Conservation (phyloP, 2,113 vertebrate genomes). For the Lonchura striata region DNA sequence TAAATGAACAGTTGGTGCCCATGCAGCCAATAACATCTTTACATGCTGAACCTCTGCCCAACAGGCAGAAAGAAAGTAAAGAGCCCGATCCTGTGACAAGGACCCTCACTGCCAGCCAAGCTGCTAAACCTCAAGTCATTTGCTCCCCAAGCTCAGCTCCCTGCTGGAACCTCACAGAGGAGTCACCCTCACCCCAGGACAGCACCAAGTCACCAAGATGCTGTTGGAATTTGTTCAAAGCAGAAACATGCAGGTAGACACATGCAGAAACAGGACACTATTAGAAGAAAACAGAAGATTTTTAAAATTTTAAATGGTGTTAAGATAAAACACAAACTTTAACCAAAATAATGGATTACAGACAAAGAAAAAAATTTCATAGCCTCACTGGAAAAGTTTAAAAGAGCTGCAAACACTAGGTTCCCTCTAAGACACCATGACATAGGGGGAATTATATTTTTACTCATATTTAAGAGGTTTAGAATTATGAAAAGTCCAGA, state of each 20-base stretch:
- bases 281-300: not conserved
- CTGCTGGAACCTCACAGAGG: not conserved
- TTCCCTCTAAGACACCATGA: not conserved
- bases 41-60: not conserved
- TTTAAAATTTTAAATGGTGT: not conserved
- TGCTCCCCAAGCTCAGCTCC: not conserved
- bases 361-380: not conserved
- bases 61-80: not conserved
- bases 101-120: not conserved
- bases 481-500: not conserved
- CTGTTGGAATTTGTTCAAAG: not conserved
- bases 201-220: not conserved
- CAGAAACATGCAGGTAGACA: not conserved
- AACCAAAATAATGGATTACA: not conserved
- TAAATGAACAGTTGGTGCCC: fast-evolving
- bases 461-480: not conserved
- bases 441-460: not conserved
- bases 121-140: not conserved
- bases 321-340: not conserved
- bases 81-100: not conserved
- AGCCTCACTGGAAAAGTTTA: not conserved
- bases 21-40: not conserved
- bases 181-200: not conserved
- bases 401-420: not conserved
- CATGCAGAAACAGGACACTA: not conserved